Evolutionary conservation across 2,888 invertebrate species (phyloP), one percentile per base, ranked within the genome.

Genomic region (Liodrosophila aerea): DNA sequence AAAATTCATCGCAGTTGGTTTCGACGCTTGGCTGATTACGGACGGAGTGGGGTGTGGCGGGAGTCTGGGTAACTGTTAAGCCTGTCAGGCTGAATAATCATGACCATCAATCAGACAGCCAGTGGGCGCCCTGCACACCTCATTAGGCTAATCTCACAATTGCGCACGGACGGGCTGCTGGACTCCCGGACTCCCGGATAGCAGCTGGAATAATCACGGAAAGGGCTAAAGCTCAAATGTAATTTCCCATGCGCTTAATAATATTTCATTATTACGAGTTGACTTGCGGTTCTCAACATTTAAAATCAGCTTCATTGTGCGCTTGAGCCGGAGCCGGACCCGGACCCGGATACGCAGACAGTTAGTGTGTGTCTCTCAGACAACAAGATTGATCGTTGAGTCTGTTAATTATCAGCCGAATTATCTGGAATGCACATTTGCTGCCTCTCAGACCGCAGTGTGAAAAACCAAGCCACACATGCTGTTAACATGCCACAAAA

Each of bases 91-190:
- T 84, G 82, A 80, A 84, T 84, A 80, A 80, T 80, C 84, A 74
- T 59, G 81, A 57, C 75, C 78, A 80, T 80, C 78, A 80, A 80
- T 80, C 78, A 80, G 78, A 27, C 31, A 56, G 52, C 59, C 72
- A 60, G 59, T 68, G 74, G 63, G 45, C 43, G 74, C 57, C 66
- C 81, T 51, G 77, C 64, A 74, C 84, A 81, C 84, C 84, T 84
- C 78, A 80, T 80, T 80, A 80, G 75, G 64, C 77, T 78, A 78
- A 78, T 78, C 73, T 77, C 67, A 64, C 74, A 80, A 76, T 83
- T 73, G 81, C 65, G 81, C 76, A 80, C 76, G 73, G 68, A 68
- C 65, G 49, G 37, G 40, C 45, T 41, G 41, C 7, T 4, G 18
- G 12, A 7, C 37, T 47, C 31, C 4, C 22, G 30, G 46, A 7